A percentile compares a stretch with the other conserved stretches of the same genome.
These are phyloP conservation scores for Ophion slaviceki DNA, from an alignment of 2,888 invertebrate genomes.

Conservation along the genomic window DNA sequence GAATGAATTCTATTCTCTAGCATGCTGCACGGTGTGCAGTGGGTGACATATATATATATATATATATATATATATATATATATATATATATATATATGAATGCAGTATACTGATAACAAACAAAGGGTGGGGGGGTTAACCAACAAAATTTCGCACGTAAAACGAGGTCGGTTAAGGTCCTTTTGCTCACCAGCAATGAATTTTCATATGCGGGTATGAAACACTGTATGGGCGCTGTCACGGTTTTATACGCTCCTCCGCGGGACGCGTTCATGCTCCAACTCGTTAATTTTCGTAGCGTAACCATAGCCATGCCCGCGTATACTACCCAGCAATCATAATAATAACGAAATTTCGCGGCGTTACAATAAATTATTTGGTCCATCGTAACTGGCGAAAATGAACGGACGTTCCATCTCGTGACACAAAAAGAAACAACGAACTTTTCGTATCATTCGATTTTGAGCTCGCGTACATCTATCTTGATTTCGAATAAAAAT, in stretches of 20 bases:
- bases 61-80: neutral
- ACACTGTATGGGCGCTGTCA: slow-evolving; percentile 33
- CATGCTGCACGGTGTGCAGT: neutral
- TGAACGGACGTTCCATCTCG: slow-evolving; percentile 19
- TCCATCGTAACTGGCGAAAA: slow-evolving; percentile 14
- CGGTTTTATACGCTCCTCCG: slow-evolving; percentile 41
- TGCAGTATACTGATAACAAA: neutral
- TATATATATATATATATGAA: neutral
- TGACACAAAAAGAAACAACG: neutral
- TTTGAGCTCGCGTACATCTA: neutral
- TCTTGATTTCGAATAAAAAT: slow-evolving; percentile 10
- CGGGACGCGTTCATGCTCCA: slow-evolving; percentile 36
- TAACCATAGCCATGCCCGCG: neutral
- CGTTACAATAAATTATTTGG: slow-evolving; percentile 48
- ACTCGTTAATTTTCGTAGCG: slow-evolving; percentile 24
- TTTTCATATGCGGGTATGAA: slow-evolving; percentile 1
- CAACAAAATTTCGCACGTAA: slow-evolving; percentile 2
- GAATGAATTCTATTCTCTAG: slow-evolving; percentile 28
- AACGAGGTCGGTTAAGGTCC: neutral
- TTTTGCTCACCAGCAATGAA: neutral
- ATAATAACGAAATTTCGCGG: slow-evolving; percentile 41
- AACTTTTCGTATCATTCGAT: slow-evolving; percentile 32
- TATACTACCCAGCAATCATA: neutral
- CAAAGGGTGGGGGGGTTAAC: neutral
- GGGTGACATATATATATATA: neutral